A percentile compares a stretch with the other conserved stretches of the same genome.
phyloP scores from a whole-genome alignment of 2,888 invertebrate species.

The Amphimallon solstitiale region DNA sequence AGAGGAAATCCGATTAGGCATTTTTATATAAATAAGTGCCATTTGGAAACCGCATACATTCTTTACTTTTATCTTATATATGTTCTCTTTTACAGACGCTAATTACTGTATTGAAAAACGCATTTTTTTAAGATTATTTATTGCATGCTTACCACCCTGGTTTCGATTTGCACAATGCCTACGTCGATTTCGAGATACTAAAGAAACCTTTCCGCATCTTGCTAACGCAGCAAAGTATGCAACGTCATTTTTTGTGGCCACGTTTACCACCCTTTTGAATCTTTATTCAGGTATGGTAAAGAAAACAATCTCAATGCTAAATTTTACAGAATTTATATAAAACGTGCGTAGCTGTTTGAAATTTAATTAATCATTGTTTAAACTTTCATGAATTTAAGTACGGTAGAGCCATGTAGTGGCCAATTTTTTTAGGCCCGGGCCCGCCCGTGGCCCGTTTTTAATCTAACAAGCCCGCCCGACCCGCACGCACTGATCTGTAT shows the following conservation, averaged over 20 bases:
- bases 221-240: slow-evolving; percentile 99
- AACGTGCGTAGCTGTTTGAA: too few relatives aligned
- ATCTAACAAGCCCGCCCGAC: too few relatives aligned
- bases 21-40: too few relatives aligned
- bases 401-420: too few relatives aligned
- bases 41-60: too few relatives aligned
- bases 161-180: slow-evolving; percentile 97
- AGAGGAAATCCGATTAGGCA: too few relatives aligned
- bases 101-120: slow-evolving; percentile 77
- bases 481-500: too few relatives aligned
- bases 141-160: slow-evolving; percentile 96
- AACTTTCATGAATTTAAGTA: too few relatives aligned
- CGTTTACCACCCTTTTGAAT: slow-evolving; percentile 76
- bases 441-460: too few relatives aligned
- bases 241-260: slow-evolving; percentile 94
- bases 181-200: slow-evolving; percentile 92
- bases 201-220: slow-evolving; percentile 93
- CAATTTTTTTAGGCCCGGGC: too few relatives aligned
- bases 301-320: background rate
- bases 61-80: slow-evolving; percentile 13
- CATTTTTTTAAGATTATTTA: slow-evolving; percentile 82
- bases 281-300: slow-evolving; percentile 33
- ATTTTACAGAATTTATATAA: too few relatives aligned
- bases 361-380: too few relatives aligned
- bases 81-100: slow-evolving; percentile 53